A percentile compares a stretch with the other conserved stretches of the same genome.
Evolutionary conservation across 2,113 vertebrate species (phyloP).

Genomic region (Brachyistius frenatus): DNA sequence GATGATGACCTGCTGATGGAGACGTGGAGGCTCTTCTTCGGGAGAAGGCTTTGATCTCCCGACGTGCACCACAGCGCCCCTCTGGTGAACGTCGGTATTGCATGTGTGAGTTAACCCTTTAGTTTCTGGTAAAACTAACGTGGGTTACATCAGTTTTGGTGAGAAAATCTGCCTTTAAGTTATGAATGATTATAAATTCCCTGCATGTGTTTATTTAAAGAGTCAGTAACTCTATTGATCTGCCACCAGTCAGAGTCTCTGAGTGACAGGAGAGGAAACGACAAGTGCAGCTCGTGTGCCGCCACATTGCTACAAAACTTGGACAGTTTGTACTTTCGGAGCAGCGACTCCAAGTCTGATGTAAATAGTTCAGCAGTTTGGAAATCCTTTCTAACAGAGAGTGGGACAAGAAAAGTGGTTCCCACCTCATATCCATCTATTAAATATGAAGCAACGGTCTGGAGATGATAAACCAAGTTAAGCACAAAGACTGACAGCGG

Average conservation of each 20-base stretch:
- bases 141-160: not conserved
- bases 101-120: no score
- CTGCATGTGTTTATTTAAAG: not conserved
- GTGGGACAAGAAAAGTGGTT: not conserved
- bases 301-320: not conserved
- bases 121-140: no score
- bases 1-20: no score
- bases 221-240: not conserved
- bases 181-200: not conserved
- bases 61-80: no score
- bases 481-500: no score
- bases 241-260: not conserved
- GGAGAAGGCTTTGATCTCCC: no score
- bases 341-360: no score
- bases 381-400: no score
- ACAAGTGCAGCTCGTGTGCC: not conserved
- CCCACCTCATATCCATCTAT: not conserved
- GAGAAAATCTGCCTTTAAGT: not conserved
- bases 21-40: no score
- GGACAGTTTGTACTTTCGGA: no score
- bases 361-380: no score
- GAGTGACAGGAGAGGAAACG: not conserved
- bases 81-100: no score
- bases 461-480: not conserved
- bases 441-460: not conserved